phyloP scores from a whole-genome alignment of 2,113 vertebrate genomes.

The Lutjanus erythropterus region DNA sequence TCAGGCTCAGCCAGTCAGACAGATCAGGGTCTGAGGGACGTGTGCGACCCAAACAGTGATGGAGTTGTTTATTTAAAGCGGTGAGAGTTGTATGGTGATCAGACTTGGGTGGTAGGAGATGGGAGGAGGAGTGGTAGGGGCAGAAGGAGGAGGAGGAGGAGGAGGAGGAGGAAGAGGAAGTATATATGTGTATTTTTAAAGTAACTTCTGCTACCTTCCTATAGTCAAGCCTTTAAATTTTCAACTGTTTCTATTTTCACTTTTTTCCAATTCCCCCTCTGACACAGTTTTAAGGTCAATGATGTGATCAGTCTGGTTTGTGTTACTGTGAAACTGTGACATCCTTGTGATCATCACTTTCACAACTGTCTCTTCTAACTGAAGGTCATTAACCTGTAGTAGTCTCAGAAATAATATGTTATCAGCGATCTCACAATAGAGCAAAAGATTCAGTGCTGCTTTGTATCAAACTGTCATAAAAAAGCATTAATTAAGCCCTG shows the following conservation, averaged over 20 bases:
- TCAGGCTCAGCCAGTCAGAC: slow-evolving; percentile 34
- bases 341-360: slow-evolving; percentile 38
- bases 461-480: not conserved
- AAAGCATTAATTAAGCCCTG: not conserved
- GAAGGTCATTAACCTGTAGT: not conserved
- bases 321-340: slow-evolving; percentile 31
- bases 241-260: slow-evolving; percentile 20
- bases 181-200: slow-evolving; percentile 18
- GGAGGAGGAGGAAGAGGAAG: slow-evolving; percentile 52
- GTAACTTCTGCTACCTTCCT: not conserved
- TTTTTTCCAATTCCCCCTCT: slow-evolving; percentile 25
- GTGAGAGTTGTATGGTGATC: slow-evolving; percentile 49
- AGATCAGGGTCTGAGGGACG: slow-evolving; percentile 20
- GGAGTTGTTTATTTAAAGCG: slow-evolving; percentile 45
- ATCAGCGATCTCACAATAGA: not conserved
- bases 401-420: not conserved
- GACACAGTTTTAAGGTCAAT: slow-evolving; percentile 21
- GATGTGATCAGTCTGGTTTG: slow-evolving; percentile 4
- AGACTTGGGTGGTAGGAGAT: slow-evolving; percentile 4
- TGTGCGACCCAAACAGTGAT: slow-evolving; percentile 16
- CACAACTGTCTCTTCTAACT: slow-evolving; percentile 2
- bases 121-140: slow-evolving; percentile 51
- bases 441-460: not conserved
- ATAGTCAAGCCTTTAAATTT: not conserved
- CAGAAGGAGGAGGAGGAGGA: slow-evolving; percentile 36